Evolutionary conservation across 1,140 invertebrate genomes (phyloP), one percentile per base, ranked within the genome.

Genomic region (Anastrepha ludens): DNA sequence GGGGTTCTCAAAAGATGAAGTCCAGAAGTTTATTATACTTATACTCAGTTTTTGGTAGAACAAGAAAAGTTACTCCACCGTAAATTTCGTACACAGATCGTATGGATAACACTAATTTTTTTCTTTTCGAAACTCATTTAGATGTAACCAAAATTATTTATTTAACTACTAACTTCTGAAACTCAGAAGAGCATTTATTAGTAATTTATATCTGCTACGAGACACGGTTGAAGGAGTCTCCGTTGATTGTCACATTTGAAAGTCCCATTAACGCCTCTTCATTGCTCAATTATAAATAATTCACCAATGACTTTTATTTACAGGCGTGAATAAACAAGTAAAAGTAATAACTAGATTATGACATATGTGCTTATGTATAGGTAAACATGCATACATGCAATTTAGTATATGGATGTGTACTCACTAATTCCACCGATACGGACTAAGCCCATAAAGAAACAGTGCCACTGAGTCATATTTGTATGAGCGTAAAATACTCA

Each of bases 271-370:
- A 17, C 67, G 44, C 67, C 67, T 44, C 41, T 13, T 41, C 44
- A 74, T 74, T 74, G 44, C 67, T 74, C 67, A 74, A 74, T 74
- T 74, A 74, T 74, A 74, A 74, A 74, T 74, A 74, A 74, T 74
- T 74, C 4, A 74, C 67, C 5, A 74, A 44, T 17, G 67, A 4
- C 39, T 74, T 55, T 6, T 44, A 74, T 44, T 74, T 47, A 47
- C 67, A 39, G 9, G 39, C 5, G 15, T 74, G 3, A 4, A 47
- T 74, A 47, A 13, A 62, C 11, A 62, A 39, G 65, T 67, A 11
- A 67, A n/a, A 7, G 13, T 67, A 67, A 13, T 67, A 67, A 67
- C 65, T 41, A 11, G 65, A 67, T 67, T 67, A 67, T 67, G 65
- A 67, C 65, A 67, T 67, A 67, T 47, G 67, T 47, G 41, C 47